These are phyloP conservation scores for Erannis defoliaria DNA, from an alignment of 2,888 invertebrate species.

Conservation along the genomic window DNA sequence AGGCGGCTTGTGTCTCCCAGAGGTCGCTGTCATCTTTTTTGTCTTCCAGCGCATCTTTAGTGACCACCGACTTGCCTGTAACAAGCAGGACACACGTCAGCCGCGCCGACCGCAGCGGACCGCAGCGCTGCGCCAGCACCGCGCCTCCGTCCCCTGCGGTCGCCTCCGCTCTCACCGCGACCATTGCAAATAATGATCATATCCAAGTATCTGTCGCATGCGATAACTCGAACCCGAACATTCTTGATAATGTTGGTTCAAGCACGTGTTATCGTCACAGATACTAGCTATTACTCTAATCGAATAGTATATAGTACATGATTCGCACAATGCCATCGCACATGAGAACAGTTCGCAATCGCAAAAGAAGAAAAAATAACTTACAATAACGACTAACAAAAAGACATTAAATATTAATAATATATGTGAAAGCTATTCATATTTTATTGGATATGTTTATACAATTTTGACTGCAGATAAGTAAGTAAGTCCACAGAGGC, in stretches of 20 bases:
- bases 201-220: not conserved
- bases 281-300: not conserved
- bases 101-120: constrained; percentile 29
- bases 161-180: not conserved
- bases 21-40: constrained; percentile 94
- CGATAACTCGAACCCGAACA: not conserved
- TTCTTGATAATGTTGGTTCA: not conserved
- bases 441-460: too few species aligned
- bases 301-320: not conserved
- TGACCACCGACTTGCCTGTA: constrained; percentile 88
- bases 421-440: too few species aligned
- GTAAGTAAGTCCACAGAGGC: too few species aligned
- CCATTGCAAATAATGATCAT: not conserved
- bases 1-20: constrained; percentile 98
- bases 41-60: constrained; percentile 88
- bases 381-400: not conserved
- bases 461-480: too few species aligned
- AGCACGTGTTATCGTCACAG: not conserved
- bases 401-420: too few species aligned
- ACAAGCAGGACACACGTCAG: constrained; percentile 68
- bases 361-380: constrained; percentile 1
- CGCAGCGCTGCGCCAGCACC: constrained; percentile 21
- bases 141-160: constrained; percentile 6
- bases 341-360: constrained; percentile 13
- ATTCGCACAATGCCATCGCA: constrained; percentile 38